Evolutionary conservation across 1,140 invertebrate genomes (phyloP).

Genomic region (Panagrolaimus sp.): DNA sequence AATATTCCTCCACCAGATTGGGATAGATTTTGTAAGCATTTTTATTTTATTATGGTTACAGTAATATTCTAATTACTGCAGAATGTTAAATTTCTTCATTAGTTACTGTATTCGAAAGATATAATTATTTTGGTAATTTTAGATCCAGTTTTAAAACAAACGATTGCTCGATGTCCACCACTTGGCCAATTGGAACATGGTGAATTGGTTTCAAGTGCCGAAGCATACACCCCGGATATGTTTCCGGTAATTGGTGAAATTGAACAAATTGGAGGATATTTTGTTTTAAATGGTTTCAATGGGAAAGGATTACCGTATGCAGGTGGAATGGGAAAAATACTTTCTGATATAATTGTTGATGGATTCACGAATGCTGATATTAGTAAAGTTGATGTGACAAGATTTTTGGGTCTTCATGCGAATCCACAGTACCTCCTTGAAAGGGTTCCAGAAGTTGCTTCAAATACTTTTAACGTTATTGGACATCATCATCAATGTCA

Average conservation of each 20-base stretch:
- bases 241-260: slow-evolving; percentile 72
- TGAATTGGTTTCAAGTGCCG: slow-evolving; percentile 76
- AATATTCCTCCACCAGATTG: slow-evolving; percentile 64
- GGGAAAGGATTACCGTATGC: slow-evolving; percentile 84
- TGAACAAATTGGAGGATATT: slow-evolving; percentile 86
- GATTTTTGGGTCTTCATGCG: slow-evolving; percentile 89
- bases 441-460: slow-evolving; percentile 84
- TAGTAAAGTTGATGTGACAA: slow-evolving; percentile 76
- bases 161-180: slow-evolving; percentile 75
- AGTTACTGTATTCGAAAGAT: too few species aligned
- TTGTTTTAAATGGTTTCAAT: slow-evolving; percentile 91
- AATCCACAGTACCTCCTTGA: slow-evolving; percentile 88
- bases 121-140: slow-evolving; percentile 20
- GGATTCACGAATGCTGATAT: slow-evolving; percentile 64
- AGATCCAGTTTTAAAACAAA: slow-evolving; percentile 74
- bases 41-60: neutral
- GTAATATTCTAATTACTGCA: too few species aligned
- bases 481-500: slow-evolving; percentile 76
- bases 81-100: too few species aligned
- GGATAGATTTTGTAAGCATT: slow-evolving; percentile 77
- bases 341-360: slow-evolving; percentile 80
- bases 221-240: slow-evolving; percentile 81
- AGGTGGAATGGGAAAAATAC: slow-evolving; percentile 82
- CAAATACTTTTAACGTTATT: slow-evolving; percentile 62
- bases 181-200: slow-evolving; percentile 70